phyloP scores from a whole-genome alignment of 2,797 vertebrate species.

The Argyrosomus regius region DNA sequence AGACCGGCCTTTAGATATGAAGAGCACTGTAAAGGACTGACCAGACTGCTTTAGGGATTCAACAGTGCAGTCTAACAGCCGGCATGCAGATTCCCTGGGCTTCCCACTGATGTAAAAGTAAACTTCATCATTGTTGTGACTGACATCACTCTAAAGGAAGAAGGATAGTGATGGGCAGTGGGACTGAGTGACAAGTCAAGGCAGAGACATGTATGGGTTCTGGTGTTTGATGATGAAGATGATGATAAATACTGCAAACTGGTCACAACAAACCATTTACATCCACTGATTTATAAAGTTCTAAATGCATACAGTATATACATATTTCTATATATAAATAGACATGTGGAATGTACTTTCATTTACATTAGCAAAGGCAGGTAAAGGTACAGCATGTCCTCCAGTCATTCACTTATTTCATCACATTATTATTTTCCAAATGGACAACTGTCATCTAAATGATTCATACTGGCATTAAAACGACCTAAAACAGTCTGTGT shows the following conservation, averaged over 20 bases:
- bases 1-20: background rate
- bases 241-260: constrained; percentile 73
- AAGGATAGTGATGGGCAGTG: background rate
- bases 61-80: constrained; percentile 21
- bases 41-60: background rate
- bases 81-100: constrained; percentile 45
- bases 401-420: constrained; percentile 41
- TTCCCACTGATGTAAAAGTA: constrained; percentile 8
- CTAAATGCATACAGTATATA: constrained; percentile 74
- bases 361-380: constrained; percentile 84
- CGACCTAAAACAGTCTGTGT: constrained; percentile 9
- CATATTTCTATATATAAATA: constrained; percentile 71
- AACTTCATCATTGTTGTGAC: constrained; percentile 12
- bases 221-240: constrained; percentile 42
- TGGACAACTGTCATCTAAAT: constrained; percentile 4
- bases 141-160: constrained; percentile 16
- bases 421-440: constrained; percentile 38
- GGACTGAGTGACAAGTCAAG: constrained; percentile 22
- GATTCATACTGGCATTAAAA: constrained; percentile 35
- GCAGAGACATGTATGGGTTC: constrained; percentile 18
- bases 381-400: constrained; percentile 72
- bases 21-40: background rate
- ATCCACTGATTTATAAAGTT: constrained; percentile 84
- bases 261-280: constrained; percentile 71
- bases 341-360: constrained; percentile 84